A percentile compares a stretch with the other conserved stretches of the same genome.
These are phyloP conservation scores for Piprites chloris DNA, from an alignment of 2,113 vertebrate species.

Conservation along the genomic window DNA sequence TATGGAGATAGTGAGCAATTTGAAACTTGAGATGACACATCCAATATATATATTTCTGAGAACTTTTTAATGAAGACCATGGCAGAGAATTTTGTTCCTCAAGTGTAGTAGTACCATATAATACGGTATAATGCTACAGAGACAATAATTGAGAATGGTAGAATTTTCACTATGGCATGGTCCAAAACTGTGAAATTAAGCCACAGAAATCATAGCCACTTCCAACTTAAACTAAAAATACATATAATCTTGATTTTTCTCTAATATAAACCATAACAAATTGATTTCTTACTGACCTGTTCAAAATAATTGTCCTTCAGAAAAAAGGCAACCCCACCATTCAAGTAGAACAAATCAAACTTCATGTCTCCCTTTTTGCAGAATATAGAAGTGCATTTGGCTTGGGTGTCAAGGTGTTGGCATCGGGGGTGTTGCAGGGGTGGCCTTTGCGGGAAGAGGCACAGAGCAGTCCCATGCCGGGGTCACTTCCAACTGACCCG, in stretches of 20 bases:
- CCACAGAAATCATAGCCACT: neutral
- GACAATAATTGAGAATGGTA: neutral
- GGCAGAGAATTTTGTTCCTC: neutral
- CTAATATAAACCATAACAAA: neutral
- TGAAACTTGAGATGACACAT: neutral
- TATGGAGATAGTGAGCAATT: neutral
- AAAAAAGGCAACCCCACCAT: neutral
- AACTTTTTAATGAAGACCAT: neutral
- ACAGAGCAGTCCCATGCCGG: accelerated
- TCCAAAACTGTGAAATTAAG: neutral
- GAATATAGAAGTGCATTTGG: neutral
- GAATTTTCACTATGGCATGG: neutral
- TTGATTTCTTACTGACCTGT: neutral
- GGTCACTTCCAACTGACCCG: neutral
- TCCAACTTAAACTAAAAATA: neutral
- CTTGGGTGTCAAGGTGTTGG: neutral
- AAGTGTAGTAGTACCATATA: neutral
- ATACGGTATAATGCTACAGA: neutral
- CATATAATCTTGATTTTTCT: neutral
- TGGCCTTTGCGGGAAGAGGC: neutral
- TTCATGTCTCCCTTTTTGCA: neutral
- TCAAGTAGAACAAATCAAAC: neutral
- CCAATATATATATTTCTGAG: neutral
- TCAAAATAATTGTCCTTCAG: neutral
- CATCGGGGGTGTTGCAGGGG: neutral